Conservation (phyloP, 2,113 vertebrate genomes). For the Oreochromis aureus region DNA sequence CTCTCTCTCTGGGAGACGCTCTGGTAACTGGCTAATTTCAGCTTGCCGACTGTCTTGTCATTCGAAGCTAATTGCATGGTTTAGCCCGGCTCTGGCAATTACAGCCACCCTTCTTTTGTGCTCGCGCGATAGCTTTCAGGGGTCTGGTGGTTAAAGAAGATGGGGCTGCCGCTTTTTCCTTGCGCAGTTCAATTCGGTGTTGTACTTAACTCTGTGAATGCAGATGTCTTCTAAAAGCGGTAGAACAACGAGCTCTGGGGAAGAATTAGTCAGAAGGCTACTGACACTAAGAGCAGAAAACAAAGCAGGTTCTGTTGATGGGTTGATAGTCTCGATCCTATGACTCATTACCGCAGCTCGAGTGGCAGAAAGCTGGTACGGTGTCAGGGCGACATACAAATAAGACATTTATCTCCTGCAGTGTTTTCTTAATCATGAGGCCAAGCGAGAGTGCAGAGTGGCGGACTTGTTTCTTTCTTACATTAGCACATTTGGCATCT, state of each 20-base stretch:
- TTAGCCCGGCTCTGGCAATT: slow-evolving; percentile 59
- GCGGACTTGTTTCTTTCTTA: background rate
- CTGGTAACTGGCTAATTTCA: slow-evolving; percentile 58
- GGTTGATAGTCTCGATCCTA: background rate
- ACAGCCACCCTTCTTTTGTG: slow-evolving; percentile 47
- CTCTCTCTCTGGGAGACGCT: slow-evolving; percentile 17
- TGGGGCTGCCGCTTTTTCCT: background rate
- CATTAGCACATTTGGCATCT: background rate
- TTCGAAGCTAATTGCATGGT: slow-evolving; percentile 64
- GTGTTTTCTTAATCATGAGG: background rate
- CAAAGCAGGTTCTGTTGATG: background rate
- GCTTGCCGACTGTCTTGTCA: slow-evolving; percentile 57
- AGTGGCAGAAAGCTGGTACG: background rate
- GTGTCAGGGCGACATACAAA: background rate
- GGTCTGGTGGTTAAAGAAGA: slow-evolving; percentile 55
- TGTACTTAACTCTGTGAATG: slow-evolving; percentile 30
- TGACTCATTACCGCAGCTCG: background rate
- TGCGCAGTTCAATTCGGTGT: slow-evolving; percentile 5
- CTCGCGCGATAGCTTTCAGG: slow-evolving; percentile 49
- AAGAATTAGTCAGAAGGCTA: background rate
- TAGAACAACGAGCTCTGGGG: background rate
- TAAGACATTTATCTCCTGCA: background rate
- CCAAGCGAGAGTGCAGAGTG: background rate
- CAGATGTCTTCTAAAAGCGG: slow-evolving; percentile 4
- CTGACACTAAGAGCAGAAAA: background rate